Conservation (phyloP, 2,113 vertebrate genomes). For the Brachionichthys hirsutus region DNA sequence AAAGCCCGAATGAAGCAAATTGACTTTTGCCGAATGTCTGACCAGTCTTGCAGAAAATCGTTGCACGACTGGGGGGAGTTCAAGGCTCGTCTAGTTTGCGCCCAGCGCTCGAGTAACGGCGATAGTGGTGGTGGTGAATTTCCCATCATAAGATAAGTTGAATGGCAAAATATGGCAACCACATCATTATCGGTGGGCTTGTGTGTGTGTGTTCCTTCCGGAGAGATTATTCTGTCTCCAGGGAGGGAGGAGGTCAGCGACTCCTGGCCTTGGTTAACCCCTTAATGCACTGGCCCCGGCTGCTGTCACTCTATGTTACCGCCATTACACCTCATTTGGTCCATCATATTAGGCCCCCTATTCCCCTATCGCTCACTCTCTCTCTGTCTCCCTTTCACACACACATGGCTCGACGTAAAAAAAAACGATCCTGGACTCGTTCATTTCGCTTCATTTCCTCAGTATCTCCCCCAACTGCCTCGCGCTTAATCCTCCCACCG, state of each 20-base stretch:
- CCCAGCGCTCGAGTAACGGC: conserved; percentile 24
- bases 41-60: conserved; percentile 29
- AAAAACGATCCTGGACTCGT: conserved; percentile 24
- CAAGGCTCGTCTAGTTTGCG: conserved; percentile 6
- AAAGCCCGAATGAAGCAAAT: conserved; percentile 34
- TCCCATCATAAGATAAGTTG: conserved; percentile 55
- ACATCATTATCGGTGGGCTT: conserved; percentile 52
- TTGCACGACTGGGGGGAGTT: conserved; percentile 15
- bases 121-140: conserved; percentile 36
- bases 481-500: conserved; percentile 51
- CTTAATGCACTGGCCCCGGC: conserved; percentile 70
- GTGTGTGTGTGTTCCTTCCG: conserved; percentile 40
- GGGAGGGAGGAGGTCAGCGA: conserved; percentile 67
- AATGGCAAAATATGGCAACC: conserved; percentile 56
- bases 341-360: conserved; percentile 65
- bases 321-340: conserved; percentile 74
- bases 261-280: conserved; percentile 75
- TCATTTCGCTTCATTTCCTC: conserved; percentile 43
- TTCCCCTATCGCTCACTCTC: conserved; percentile 45
- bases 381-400: conserved; percentile 10
- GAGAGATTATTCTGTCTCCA: conserved; percentile 63
- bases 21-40: conserved; percentile 21
- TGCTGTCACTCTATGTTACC: conserved; percentile 74
- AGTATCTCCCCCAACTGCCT: conserved; percentile 37
- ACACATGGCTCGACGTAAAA: conserved; percentile 21